These are phyloP conservation scores for Hyla sarda DNA, from an alignment of 2,113 vertebrate species.

Conservation along the genomic window DNA sequence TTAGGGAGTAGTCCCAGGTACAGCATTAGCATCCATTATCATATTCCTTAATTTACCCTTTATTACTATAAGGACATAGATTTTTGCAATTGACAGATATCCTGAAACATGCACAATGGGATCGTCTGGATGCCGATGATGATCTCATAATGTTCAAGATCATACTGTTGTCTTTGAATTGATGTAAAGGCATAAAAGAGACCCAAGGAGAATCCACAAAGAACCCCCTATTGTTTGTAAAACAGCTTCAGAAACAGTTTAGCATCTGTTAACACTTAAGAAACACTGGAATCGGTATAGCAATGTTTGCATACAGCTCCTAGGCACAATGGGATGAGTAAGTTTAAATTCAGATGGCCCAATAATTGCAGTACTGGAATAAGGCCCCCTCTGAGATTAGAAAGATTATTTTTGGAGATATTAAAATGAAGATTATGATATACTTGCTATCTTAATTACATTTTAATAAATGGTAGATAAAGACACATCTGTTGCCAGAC, in stretches of 20 bases:
- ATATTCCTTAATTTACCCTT: neutral
- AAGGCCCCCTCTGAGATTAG: conserved; percentile 10
- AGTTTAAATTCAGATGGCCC: conserved; percentile 13
- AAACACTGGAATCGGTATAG: neutral
- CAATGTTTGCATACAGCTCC: neutral
- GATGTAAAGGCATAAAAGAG: neutral
- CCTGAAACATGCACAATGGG: neutral
- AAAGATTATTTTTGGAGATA: conserved; percentile 1
- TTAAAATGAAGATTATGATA: neutral
- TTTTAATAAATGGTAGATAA: conserved; percentile 32
- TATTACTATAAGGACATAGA: neutral
- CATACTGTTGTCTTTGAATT: neutral
- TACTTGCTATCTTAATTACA: conserved; percentile 28
- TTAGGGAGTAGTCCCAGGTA: too few relatives aligned
- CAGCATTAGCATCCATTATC: neutral
- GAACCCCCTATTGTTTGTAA: neutral
- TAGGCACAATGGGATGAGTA: neutral
- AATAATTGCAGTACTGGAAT: neutral
- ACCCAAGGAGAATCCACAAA: neutral
- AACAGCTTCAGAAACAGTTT: neutral
- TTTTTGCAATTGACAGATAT: neutral
- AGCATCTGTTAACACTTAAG: conserved; percentile 5
- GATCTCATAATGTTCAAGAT: neutral
- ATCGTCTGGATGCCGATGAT: neutral
- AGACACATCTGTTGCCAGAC: conserved; percentile 32